These are phyloP conservation scores for Potamarius usumacintae DNA, from an alignment of 2,113 vertebrate genomes.

Conservation along the genomic window DNA sequence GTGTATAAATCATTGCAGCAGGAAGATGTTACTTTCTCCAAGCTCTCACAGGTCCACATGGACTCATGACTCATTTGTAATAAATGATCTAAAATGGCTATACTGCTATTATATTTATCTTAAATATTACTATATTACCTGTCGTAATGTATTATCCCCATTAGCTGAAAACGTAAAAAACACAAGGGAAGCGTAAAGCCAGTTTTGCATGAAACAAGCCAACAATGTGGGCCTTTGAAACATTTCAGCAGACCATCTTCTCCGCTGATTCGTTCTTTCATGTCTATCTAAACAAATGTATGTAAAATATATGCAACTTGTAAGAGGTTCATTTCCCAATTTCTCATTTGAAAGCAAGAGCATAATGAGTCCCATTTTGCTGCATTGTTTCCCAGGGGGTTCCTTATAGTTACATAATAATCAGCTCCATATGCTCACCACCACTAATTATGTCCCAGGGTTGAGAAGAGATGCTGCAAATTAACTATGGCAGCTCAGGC, in stretches of 20 bases:
- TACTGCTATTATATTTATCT: not conserved
- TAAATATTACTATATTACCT: too few species aligned
- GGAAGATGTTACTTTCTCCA: conserved; percentile 23
- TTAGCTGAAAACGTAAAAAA: not conserved
- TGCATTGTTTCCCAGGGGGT: conserved; percentile 57
- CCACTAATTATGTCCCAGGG: conserved; percentile 58
- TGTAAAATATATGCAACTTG: conserved; percentile 32
- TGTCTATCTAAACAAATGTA: conserved; percentile 35
- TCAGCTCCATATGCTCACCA: conserved; percentile 70
- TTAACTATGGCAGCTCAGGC: conserved; percentile 51
- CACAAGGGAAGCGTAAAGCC: not conserved
- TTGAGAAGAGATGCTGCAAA: conserved; percentile 39
- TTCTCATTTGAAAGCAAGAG: conserved; percentile 46
- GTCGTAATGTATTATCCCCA: not conserved
- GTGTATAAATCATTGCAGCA: conserved; percentile 1
- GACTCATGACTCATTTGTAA: conserved; percentile 8
- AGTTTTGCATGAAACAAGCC: conserved; percentile 21
- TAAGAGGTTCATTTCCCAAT: conserved; percentile 31
- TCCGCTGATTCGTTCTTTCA: not conserved
- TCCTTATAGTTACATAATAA: conserved; percentile 70
- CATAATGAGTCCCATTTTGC: conserved; percentile 41
- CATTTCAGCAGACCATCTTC: conserved; percentile 24
- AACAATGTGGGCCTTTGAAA: conserved; percentile 20
- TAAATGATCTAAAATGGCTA: conserved; percentile 13
- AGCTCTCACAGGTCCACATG: not conserved